These are phyloP conservation scores for Protophormia terraenovae DNA, from an alignment of 2,888 invertebrate genomes.

Conservation along the genomic window DNA sequence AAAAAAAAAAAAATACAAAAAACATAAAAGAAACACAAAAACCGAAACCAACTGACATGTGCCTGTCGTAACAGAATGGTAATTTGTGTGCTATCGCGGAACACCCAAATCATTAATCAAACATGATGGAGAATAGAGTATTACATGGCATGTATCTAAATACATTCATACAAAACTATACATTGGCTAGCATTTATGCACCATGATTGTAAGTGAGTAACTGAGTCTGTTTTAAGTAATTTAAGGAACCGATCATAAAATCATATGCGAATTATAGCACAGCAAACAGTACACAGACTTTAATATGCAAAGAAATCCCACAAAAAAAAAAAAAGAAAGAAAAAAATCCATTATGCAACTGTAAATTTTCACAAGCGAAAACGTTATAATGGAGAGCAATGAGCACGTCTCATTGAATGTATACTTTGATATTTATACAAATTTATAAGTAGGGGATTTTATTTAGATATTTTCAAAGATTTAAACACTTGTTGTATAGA, in stretches of 20 bases:
- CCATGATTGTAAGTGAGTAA: constrained; percentile 19
- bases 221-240: constrained; percentile 38
- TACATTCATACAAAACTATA: background rate
- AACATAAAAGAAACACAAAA: background rate
- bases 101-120: constrained; percentile 75
- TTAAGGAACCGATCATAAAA: background rate
- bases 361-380: constrained; percentile 30
- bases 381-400: background rate
- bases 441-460: background rate
- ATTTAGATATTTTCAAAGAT: background rate
- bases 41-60: constrained; percentile 73
- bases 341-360: constrained; percentile 38
- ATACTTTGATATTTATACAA: background rate
- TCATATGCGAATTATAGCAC: background rate
- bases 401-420: background rate
- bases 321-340: background rate
- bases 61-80: constrained; percentile 76
- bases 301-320: background rate
- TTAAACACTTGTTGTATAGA: no score
- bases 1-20: constrained; percentile 1
- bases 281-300: background rate
- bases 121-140: constrained; percentile 69
- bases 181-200: constrained; percentile 10
- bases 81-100: constrained; percentile 74
- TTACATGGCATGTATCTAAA: constrained; percentile 6